Conservation (phyloP, 2,113 vertebrate genomes). For the Mobula birostris region DNA sequence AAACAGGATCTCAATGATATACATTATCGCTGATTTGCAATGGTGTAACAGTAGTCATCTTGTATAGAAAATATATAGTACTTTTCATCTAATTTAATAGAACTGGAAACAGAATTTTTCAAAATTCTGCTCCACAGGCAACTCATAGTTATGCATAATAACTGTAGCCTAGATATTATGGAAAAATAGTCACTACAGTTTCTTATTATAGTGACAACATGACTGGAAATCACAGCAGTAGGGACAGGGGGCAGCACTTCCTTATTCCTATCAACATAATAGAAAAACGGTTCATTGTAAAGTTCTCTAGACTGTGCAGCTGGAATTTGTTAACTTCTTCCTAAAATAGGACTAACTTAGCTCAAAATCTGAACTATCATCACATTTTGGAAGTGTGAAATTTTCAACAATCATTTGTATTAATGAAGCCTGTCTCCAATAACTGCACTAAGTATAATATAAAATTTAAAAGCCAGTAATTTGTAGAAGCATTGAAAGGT, state of each 20-base stretch:
- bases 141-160: neutral
- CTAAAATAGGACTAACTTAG: no score
- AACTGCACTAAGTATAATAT: neutral
- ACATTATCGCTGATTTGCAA: neutral
- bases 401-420: neutral
- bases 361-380: neutral
- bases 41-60: neutral
- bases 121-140: neutral
- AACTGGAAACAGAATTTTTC: neutral
- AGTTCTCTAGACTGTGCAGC: neutral
- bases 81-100: neutral
- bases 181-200: neutral
- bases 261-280: neutral
- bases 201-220: neutral
- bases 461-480: neutral
- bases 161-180: neutral
- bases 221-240: neutral
- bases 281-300: neutral
- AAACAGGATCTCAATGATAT: neutral
- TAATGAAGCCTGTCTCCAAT: slow-evolving; percentile 11
- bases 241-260: neutral
- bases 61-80: neutral
- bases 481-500: neutral
- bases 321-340: neutral
- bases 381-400: neutral